Evolutionary conservation across 2,797 vertebrate genomes (phyloP).

Genomic region (Chloroceryle inda): DNA sequence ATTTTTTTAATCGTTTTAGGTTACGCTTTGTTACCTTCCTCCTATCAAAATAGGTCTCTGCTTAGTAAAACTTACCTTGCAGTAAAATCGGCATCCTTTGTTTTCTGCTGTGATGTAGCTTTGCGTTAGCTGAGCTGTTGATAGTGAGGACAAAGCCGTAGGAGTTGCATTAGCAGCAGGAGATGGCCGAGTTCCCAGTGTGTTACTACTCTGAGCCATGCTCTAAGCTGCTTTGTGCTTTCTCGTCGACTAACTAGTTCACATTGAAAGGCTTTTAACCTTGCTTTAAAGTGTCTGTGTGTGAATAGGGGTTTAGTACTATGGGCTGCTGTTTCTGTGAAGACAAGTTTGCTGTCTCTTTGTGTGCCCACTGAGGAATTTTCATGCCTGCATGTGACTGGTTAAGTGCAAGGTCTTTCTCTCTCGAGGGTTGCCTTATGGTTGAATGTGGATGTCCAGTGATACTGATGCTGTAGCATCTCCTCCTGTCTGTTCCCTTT

Average conservation of each 20-base stretch:
- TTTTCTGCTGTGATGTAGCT: background rate
- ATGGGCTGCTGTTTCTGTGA: background rate
- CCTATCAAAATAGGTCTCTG: background rate
- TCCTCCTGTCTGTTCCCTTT: background rate
- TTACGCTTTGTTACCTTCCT: background rate
- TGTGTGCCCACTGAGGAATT: background rate
- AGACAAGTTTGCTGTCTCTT: background rate
- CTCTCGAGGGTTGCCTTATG: background rate
- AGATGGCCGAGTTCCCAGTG: conserved; percentile 16
- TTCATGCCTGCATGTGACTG: fast-evolving
- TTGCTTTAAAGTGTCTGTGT: background rate
- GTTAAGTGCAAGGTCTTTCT: background rate
- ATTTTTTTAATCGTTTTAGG: background rate
- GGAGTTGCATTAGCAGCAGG: background rate
- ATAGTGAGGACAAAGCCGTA: background rate
- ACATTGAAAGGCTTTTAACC: background rate
- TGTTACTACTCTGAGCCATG: background rate
- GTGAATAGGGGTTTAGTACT: background rate
- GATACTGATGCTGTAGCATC: background rate
- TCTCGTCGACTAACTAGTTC: background rate
- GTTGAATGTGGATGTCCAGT: background rate
- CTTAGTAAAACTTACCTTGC: background rate
- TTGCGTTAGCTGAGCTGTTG: background rate
- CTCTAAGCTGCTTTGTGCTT: background rate
- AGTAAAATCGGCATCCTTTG: background rate